Evolutionary conservation across 2,113 vertebrate species (phyloP).

Genomic region (Micromys minutus): DNA sequence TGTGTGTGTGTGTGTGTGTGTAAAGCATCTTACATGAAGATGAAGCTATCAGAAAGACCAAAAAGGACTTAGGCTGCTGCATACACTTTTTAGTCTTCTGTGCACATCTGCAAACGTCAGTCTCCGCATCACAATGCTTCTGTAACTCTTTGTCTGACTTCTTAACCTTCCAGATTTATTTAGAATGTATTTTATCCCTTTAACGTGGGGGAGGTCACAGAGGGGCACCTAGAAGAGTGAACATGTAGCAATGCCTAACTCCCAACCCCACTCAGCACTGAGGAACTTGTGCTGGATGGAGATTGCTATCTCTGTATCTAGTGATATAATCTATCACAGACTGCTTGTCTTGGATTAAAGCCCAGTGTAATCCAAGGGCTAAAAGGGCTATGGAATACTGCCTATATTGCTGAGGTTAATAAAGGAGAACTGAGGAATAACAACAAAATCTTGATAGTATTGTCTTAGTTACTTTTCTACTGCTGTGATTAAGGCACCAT

Average conservation of each 20-base stretch:
- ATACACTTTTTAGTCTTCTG: neutral
- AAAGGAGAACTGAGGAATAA: neutral
- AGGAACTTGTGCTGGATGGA: neutral
- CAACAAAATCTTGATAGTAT: neutral
- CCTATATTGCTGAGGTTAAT: neutral
- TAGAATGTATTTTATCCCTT: neutral
- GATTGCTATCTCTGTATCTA: neutral
- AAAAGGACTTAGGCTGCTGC: neutral
- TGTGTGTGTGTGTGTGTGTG: neutral
- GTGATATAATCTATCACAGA: neutral
- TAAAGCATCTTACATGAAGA: neutral
- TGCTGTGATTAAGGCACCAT: neutral
- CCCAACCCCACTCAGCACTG: fast-evolving
- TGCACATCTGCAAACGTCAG: neutral
- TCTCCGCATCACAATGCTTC: neutral
- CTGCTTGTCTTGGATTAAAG: neutral
- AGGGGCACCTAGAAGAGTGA: neutral
- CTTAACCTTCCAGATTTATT: slow-evolving; percentile 34
- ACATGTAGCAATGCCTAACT: too few species aligned
- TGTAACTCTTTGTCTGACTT: neutral
- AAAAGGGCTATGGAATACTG: neutral
- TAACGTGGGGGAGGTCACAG: neutral
- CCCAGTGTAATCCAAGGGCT: neutral
- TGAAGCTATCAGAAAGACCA: neutral
- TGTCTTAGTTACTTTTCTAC: neutral